These are phyloP conservation scores for Philereme transversata DNA, from an alignment of 2,888 invertebrate species.

Conservation along the genomic window DNA sequence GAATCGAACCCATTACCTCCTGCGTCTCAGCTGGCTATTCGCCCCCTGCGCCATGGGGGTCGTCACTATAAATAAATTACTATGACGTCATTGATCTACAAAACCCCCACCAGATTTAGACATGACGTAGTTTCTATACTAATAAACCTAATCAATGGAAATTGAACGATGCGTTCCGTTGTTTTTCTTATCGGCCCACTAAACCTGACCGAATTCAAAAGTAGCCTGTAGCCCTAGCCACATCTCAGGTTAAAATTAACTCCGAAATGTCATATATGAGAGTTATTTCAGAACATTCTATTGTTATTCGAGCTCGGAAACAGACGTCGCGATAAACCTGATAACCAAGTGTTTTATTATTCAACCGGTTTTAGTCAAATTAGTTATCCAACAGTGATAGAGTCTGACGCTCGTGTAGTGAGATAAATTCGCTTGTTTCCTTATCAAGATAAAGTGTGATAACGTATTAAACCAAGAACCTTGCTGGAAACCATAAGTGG, in stretches of 20 bases:
- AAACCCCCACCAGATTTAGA: neutral
- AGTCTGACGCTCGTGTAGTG: slow-evolving; percentile 30
- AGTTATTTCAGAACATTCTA: slow-evolving; percentile 33
- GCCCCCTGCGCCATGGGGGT: too few species aligned
- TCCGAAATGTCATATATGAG: slow-evolving; percentile 36
- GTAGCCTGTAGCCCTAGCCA: slow-evolving; percentile 11
- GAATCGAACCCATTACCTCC: too few species aligned
- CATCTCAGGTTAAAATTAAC: slow-evolving; percentile 36
- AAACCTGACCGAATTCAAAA: slow-evolving; percentile 17
- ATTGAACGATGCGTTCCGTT: slow-evolving; percentile 21
- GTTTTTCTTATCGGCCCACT: slow-evolving; percentile 22
- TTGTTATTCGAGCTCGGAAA: slow-evolving; percentile 32
- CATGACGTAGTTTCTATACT: neutral
- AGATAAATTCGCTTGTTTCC: slow-evolving; percentile 76
- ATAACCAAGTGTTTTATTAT: neutral
- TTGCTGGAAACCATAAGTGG: slow-evolving; percentile 55
- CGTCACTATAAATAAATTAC: too few species aligned
- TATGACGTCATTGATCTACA: neutral
- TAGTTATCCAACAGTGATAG: slow-evolving; percentile 24
- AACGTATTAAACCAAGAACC: slow-evolving; percentile 65
- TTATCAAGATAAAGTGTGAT: slow-evolving; percentile 78
- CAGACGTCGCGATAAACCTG: slow-evolving; percentile 17
- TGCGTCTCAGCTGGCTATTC: too few species aligned
- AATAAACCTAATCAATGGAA: slow-evolving; percentile 24
- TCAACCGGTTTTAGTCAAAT: slow-evolving; percentile 23